phyloP scores from a whole-genome alignment of 2,797 vertebrate species.

The Ambastaia sidthimunki region DNA sequence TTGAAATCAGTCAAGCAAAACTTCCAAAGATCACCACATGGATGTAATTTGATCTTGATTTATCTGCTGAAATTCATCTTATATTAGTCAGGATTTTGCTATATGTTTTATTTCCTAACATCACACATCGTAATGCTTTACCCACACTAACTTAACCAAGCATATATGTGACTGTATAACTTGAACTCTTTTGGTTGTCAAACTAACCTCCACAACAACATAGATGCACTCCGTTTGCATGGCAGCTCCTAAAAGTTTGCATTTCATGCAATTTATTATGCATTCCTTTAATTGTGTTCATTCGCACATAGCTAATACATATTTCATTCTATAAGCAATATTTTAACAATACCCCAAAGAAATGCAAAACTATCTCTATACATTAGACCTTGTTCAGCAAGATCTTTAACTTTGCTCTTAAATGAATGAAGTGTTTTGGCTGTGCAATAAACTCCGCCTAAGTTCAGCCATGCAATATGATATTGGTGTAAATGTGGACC shows the following conservation, averaged over 20 bases:
- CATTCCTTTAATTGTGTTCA: too few relatives aligned
- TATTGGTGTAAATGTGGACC: conserved; percentile 66
- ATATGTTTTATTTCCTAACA: conserved; percentile 15
- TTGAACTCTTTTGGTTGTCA: background rate
- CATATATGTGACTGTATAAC: background rate
- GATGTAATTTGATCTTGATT: conserved; percentile 52
- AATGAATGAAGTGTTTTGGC: conserved; percentile 13
- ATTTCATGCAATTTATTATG: too few relatives aligned
- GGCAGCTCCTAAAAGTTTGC: too few relatives aligned
- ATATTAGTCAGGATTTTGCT: conserved; percentile 11
- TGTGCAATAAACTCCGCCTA: conserved; percentile 2
- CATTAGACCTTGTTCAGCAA: background rate
- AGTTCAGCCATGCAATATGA: conserved; percentile 52
- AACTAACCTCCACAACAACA: too few relatives aligned
- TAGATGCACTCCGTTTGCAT: too few relatives aligned
- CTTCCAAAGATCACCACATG: conserved; percentile 52
- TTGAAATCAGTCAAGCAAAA: conserved; percentile 35
- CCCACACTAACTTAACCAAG: conserved; percentile 1
- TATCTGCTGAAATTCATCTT: conserved; percentile 43
- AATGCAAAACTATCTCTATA: background rate
- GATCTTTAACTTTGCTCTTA: background rate
- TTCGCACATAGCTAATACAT: too few relatives aligned
- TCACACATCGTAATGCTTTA: background rate
- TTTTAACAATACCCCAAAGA: background rate
- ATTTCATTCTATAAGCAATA: background rate